phyloP scores from a whole-genome alignment of 1,140 invertebrate genomes.

The Bemisia tabaci region DNA sequence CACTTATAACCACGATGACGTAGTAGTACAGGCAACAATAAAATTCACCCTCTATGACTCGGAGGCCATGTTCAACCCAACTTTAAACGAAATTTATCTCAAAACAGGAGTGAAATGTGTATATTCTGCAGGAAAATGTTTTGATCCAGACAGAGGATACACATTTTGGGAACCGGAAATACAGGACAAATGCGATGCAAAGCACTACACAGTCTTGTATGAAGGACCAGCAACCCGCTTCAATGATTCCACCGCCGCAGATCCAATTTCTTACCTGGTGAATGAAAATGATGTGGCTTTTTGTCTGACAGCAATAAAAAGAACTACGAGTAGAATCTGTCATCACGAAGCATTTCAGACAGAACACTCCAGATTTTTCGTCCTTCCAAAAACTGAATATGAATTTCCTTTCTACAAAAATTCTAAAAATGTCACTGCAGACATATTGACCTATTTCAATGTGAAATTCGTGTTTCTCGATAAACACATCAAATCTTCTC shows the following conservation, averaged over 20 bases:
- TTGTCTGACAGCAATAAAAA: background rate
- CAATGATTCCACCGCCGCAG: background rate
- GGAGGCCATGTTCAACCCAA: background rate
- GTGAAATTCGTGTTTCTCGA: slow-evolving; percentile 5
- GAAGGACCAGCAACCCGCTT: slow-evolving; percentile 1
- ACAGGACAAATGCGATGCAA: background rate
- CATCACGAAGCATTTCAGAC: background rate
- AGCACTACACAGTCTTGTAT: slow-evolving; percentile 1
- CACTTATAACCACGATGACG: background rate
- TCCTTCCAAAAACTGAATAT: background rate
- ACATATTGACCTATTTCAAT: background rate
- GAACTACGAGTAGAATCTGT: background rate
- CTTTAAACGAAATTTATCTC: background rate
- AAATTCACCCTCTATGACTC: background rate
- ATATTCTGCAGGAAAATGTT: background rate
- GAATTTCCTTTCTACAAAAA: background rate
- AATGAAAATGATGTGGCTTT: background rate
- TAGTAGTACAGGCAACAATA: slow-evolving; percentile 1
- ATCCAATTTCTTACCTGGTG: background rate
- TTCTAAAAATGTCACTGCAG: background rate
- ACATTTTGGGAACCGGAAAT: background rate
- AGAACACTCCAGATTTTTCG: background rate
- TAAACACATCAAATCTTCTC: background rate
- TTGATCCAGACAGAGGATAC: background rate
- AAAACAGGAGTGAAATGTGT: background rate